phyloP scores from a whole-genome alignment of 1,140 invertebrate genomes.

The Listronotus bonariensis region DNA sequence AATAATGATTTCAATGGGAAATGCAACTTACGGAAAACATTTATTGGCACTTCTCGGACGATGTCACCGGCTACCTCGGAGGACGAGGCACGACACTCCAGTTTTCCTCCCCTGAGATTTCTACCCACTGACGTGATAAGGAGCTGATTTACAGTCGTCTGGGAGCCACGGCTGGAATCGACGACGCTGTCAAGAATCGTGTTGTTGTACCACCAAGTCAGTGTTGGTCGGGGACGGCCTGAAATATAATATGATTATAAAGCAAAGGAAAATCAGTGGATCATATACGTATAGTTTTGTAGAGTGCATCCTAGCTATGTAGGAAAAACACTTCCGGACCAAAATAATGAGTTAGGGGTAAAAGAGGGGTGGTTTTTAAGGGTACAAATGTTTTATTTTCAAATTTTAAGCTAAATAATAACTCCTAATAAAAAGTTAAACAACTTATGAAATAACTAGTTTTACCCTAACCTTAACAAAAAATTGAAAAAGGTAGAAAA shows the following conservation, averaged over 20 bases:
- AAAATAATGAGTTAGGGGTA: too few relatives aligned
- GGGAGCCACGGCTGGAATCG: slow-evolving; percentile 62
- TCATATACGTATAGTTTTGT: too few relatives aligned
- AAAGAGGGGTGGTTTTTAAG: too few relatives aligned
- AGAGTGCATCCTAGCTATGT: too few relatives aligned
- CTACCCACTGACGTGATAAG: slow-evolving; percentile 66
- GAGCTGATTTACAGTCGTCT: slow-evolving; percentile 70
- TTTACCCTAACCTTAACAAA: too few relatives aligned
- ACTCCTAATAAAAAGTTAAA: too few relatives aligned
- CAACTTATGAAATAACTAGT: too few relatives aligned
- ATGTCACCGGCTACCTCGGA: slow-evolving; percentile 62
- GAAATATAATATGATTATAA: slow-evolving; percentile 37
- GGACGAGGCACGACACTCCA: slow-evolving; percentile 74
- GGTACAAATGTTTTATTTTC: too few relatives aligned
- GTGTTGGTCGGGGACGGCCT: slow-evolving; percentile 72
- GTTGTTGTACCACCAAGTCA: slow-evolving; percentile 80
- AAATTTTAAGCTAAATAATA: too few relatives aligned
- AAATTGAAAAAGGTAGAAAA: too few relatives aligned
- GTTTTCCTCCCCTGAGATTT: slow-evolving; percentile 64
- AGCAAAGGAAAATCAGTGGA: too few relatives aligned
- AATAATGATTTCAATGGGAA: slow-evolving; percentile 14
- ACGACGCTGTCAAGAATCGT: slow-evolving; percentile 69
- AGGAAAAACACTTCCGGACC: too few relatives aligned
- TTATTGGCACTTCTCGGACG: slow-evolving; percentile 65
- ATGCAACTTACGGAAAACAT: slow-evolving; percentile 68